A percentile compares a stretch with the other conserved stretches of the same genome.
Conservation (phyloP, 2,797 vertebrate genomes). For the Crenuchus spilurus region DNA sequence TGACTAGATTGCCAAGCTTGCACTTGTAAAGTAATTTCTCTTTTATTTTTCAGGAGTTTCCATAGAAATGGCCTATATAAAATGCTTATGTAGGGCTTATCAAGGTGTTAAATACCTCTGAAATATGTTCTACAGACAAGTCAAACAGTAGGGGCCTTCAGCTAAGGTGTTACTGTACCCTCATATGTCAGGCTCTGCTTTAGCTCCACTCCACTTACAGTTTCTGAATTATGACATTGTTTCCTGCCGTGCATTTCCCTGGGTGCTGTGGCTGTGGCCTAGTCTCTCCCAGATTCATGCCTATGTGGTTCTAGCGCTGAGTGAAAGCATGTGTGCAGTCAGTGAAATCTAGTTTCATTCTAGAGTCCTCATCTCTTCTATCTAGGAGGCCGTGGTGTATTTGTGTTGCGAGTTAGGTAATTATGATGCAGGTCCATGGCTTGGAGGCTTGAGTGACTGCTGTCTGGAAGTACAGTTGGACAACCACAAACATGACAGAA, state of each 20-base stretch:
- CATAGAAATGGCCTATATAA: background rate
- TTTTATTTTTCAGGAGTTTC: background rate
- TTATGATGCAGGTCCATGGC: slow-evolving; percentile 56
- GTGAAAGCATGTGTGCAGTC: slow-evolving; percentile 36
- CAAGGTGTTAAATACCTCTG: slow-evolving; percentile 4
- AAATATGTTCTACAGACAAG: background rate
- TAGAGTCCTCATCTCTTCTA: background rate
- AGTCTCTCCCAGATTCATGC: slow-evolving; percentile 27
- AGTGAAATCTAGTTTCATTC: slow-evolving; percentile 19
- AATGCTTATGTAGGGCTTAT: background rate
- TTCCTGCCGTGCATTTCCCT: slow-evolving; percentile 22
- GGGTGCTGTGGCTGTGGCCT: slow-evolving; percentile 9
- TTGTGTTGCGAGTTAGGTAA: background rate
- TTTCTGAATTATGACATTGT: slow-evolving; percentile 32
- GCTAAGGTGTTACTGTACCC: background rate
- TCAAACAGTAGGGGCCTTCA: background rate
- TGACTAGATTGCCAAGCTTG: background rate
- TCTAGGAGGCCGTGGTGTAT: background rate
- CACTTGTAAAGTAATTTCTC: background rate
- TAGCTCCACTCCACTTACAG: slow-evolving; percentile 12
- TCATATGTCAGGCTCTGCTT: slow-evolving; percentile 7
- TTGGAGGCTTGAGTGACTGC: slow-evolving; percentile 61
- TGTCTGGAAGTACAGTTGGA: slow-evolving; percentile 55
- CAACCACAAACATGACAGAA: slow-evolving; percentile 48
- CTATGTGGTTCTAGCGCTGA: slow-evolving; percentile 12